phyloP scores from a whole-genome alignment of 2,113 vertebrate genomes.

The Hemiprocne comata region DNA sequence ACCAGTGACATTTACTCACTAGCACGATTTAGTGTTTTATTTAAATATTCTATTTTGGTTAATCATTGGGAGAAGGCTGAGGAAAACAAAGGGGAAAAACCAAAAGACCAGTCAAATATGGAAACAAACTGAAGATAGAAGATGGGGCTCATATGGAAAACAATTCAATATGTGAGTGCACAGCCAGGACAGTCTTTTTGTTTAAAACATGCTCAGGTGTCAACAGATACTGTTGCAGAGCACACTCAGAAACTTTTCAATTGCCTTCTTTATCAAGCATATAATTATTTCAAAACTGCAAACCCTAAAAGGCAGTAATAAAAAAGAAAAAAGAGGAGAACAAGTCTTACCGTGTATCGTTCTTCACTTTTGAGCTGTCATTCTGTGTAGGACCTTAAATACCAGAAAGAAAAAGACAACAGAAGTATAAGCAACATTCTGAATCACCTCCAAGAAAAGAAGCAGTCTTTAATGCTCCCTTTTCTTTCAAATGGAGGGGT shows the following conservation, averaged over 20 bases:
- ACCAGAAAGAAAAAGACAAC: conserved; percentile 43
- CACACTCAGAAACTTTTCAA: background rate
- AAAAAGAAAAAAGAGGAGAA: background rate
- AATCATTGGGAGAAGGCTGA: background rate
- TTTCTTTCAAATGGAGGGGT: background rate
- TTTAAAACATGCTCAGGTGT: background rate
- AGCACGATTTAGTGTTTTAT: background rate
- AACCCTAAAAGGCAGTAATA: background rate
- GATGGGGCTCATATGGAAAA: background rate
- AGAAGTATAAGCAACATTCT: background rate
- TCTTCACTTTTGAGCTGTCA: conserved; percentile 80
- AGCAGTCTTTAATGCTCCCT: background rate
- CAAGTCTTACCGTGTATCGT: conserved; percentile 75
- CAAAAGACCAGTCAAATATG: background rate
- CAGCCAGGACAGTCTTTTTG: background rate
- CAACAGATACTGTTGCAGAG: background rate
- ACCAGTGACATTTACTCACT: background rate
- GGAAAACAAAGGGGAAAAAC: background rate
- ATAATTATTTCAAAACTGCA: background rate
- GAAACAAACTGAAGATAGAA: background rate
- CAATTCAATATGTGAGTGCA: background rate
- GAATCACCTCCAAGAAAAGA: background rate
- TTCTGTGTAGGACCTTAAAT: conserved; percentile 81
- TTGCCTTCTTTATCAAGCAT: background rate
- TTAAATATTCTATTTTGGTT: background rate